Evolutionary conservation across 2,888 invertebrate genomes (phyloP).

Genomic region (Keiferia lycopersicella): DNA sequence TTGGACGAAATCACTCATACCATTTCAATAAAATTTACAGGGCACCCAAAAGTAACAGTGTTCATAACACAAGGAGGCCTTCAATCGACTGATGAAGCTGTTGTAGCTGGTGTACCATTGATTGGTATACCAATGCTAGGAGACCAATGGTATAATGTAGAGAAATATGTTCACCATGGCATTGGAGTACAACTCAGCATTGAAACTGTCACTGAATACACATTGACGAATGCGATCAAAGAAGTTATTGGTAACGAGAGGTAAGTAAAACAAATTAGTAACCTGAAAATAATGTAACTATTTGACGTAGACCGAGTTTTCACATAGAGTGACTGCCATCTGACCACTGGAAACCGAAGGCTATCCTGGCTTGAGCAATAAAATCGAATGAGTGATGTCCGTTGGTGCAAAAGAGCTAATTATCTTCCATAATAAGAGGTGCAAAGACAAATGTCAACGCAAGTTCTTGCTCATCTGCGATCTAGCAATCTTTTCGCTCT

Average conservation of each 20-base stretch:
- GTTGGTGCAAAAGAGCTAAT: too few species aligned
- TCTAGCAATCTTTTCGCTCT: too few species aligned
- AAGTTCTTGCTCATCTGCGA: too few species aligned
- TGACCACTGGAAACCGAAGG: too few species aligned
- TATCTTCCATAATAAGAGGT: too few species aligned
- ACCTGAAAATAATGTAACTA: too few species aligned
- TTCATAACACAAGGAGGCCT: conserved; percentile 34
- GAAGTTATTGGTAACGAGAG: conserved; percentile 28
- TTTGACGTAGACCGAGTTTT: too few species aligned
- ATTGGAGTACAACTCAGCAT: conserved; percentile 50
- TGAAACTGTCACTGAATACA: conserved; percentile 38
- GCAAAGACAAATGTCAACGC: too few species aligned
- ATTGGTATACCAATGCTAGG: conserved; percentile 42
- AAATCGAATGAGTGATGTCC: too few species aligned
- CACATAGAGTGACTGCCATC: too few species aligned
- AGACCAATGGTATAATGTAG: conserved; percentile 63
- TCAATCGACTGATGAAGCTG: conserved; percentile 21
- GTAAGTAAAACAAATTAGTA: neutral
- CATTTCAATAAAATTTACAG: conserved; percentile 41
- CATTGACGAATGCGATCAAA: conserved; percentile 40
- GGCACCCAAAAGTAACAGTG: conserved; percentile 66
- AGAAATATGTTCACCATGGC: conserved; percentile 42
- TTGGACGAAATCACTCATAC: too few species aligned
- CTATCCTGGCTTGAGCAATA: too few species aligned
- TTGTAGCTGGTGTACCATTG: conserved; percentile 14